These are phyloP conservation scores for Dipodomys stephensi DNA, from an alignment of 2,113 vertebrate genomes.

Conservation along the genomic window DNA sequence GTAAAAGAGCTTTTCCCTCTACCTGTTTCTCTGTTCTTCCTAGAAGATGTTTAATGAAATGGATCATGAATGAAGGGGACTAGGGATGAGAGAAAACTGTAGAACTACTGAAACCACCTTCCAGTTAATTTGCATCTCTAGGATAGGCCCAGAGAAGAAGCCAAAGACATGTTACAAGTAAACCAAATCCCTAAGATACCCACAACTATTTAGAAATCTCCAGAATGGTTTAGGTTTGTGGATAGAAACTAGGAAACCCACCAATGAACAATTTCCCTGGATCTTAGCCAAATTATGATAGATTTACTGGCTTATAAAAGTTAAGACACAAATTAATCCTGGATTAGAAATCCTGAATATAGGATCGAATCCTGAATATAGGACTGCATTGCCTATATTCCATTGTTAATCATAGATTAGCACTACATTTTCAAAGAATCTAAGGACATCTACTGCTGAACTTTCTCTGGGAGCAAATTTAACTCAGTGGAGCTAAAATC, in stretches of 20 bases:
- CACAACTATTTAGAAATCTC: not conserved
- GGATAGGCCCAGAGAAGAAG: not conserved
- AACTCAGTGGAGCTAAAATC: not conserved
- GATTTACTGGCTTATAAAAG: not conserved
- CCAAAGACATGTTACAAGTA: not conserved
- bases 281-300: not conserved
- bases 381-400: not conserved
- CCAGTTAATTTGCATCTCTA: not conserved
- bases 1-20: not conserved
- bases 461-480: slow-evolving; percentile 12
- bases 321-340: too few relatives aligned
- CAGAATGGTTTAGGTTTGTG: not conserved
- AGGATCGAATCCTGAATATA: too few relatives aligned
- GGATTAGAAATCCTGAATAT: too few relatives aligned
- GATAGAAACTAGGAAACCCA: not conserved
- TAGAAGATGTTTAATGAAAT: slow-evolving; percentile 17
- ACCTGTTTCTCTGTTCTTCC: not conserved
- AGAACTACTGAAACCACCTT: not conserved
- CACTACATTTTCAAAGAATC: slow-evolving; percentile 23
- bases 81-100: not conserved
- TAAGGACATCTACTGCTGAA: not conserved
- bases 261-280: not conserved
- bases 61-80: not conserved
- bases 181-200: not conserved
- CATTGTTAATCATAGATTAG: not conserved